Evolutionary conservation across 2,888 invertebrate genomes (phyloP), one percentile per base, ranked within the genome.

Genomic region (Oithona nana): DNA sequence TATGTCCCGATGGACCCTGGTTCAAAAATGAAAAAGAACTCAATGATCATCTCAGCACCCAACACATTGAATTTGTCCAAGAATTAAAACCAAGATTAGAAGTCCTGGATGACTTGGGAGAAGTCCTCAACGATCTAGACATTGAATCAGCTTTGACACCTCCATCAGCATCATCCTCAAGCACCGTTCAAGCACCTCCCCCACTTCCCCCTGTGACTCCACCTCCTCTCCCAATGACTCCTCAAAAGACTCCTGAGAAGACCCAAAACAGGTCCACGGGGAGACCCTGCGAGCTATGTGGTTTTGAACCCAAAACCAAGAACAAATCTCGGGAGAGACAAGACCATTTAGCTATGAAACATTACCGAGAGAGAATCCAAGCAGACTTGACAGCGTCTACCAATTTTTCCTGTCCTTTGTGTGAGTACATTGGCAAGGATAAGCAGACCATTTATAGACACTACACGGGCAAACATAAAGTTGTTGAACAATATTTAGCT

Each of bases 301-400:
- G 62, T n/a, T 62, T 54, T 48, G 56, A 56, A 26, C 62, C 62
- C n/a, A 62, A 62, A 39, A 62, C 62, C 30, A 62, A 62, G 39
- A 62, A 62, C 28, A 62, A 62, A 39, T 56, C 62, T 6, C 13
- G 62, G n/a, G 62, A 62, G 24, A 29, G 62, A n/a, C 29, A 29
- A 24, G 62, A 62, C 50, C 62, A 62, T 28, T 28, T 62, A 11
- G 62, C 62, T 30, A 62, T 56, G 56, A 56, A 56, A 3, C 62
- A 62, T 56, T 62, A 29, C 30, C 55, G 54, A 31, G 56, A 62
- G 20, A 6, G 31, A 26, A 59, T 59, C 28, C n/a, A 20, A n/a
- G 22, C 59, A 11, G 59, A 59, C 29, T 50, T 59, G 1, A 26
- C 59, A n/a, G 29, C 39, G 24, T 28, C 24, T n/a, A 28, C 24